Percentiles rank a stretch among this genome's conserved stretches.
phyloP scores from a whole-genome alignment of 64 coral and sea anemone genomes.

The Pachyseris speciosa region DNA sequence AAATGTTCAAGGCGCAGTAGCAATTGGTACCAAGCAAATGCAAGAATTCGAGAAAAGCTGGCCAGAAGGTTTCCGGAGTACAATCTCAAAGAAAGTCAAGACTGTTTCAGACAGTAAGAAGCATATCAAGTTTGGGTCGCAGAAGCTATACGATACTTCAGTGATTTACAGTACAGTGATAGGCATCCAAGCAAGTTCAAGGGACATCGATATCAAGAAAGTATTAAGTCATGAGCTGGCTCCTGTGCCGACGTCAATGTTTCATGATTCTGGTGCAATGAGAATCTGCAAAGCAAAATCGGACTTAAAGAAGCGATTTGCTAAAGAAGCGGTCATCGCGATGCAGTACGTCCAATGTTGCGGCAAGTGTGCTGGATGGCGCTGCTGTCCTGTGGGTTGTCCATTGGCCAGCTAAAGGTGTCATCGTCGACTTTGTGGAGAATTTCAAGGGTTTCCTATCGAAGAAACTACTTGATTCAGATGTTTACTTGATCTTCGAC shows the following conservation, averaged over 20 bases:
- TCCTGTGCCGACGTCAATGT: constrained; percentile 71
- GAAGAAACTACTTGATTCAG: constrained; percentile 45
- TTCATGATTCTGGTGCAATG: constrained; percentile 66
- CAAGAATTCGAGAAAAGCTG: constrained; percentile 40
- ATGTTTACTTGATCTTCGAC: constrained; percentile 76
- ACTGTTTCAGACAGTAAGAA: constrained; percentile 66
- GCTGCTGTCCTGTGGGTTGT: constrained; percentile 70
- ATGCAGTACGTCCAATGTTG: background rate
- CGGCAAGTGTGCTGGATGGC: constrained; percentile 64
- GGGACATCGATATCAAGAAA: constrained; percentile 66
- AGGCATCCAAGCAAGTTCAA: constrained; percentile 73
- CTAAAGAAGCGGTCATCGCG: constrained; percentile 48
- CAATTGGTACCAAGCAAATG: background rate
- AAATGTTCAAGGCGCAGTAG: constrained; percentile 6
- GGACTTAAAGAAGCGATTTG: constrained; percentile 54
- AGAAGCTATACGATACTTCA: constrained; percentile 54
- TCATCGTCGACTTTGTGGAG: constrained; percentile 35
- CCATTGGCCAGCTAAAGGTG: constrained; percentile 71
- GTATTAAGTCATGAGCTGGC: constrained; percentile 64
- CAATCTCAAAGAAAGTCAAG: constrained; percentile 58
- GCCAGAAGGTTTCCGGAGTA: constrained; percentile 46
- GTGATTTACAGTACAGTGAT: constrained; percentile 78
- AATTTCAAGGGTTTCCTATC: constrained; percentile 70
- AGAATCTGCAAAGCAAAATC: constrained; percentile 71
- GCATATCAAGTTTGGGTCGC: constrained; percentile 54